Evolutionary conservation across 2,113 vertebrate genomes (phyloP), one percentile per base, ranked within the genome.

Genomic region (Halichoeres trimaculatus): DNA sequence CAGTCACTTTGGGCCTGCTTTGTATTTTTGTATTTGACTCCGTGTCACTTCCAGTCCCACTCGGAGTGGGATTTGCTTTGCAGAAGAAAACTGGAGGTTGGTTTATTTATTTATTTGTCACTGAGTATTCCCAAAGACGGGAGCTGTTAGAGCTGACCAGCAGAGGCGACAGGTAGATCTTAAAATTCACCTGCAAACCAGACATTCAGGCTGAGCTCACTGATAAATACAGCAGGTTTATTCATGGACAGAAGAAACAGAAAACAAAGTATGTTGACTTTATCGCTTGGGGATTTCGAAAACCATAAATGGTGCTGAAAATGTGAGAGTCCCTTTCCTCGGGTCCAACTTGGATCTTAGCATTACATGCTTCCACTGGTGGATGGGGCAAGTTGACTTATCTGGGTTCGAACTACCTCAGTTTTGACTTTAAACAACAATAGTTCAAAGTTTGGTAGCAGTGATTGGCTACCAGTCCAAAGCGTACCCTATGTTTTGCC

Each of bases 1-100:
- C 71, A 78, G 76, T 78, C 83, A 76, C 74, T 71, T 56, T 83
- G 63, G 81, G 63, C 65, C 66, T 38, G 73, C 79, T 83, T 78
- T 76, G 68, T 74, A 3, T 81, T 78, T n/a, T 76, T 10, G 22
- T 65, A 45, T 80, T 78, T 80, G 79, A 85, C 71, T 84, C 72
- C 0, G 68, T 82, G 82, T 83, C 80, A 74, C 70, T 74, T 74
- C 51, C 51, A 70, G 58, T 82, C 74, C 61, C 78, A 61, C n/a
- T 64, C 10, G 45, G 66, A 50, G 30, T 16, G 17, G 52, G 20
- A 1, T 77, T 81, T 59, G 69, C 55, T 36, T 38, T 35, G 10
- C 30, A 30, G 26, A 41, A 34, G 36, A 24, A 14, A 43, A 56
- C 19, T 71, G 52, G 11, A 67, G 30, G 2, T 73, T 65, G 40